A percentile compares a stretch with the other conserved stretches of the same genome.
phyloP scores from a whole-genome alignment of 2,888 invertebrate species.

The Rhagophthalmus giganteus region DNA sequence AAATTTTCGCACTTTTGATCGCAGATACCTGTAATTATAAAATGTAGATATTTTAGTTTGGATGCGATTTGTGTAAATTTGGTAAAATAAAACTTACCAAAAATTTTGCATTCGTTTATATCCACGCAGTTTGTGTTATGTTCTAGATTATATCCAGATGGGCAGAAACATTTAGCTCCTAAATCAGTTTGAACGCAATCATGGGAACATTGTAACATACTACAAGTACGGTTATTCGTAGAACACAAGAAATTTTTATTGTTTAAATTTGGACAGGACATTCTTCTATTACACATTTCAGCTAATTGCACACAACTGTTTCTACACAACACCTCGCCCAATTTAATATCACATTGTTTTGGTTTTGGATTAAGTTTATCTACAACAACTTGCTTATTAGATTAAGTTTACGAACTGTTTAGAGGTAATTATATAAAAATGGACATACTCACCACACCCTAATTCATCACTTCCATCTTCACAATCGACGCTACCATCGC shows the following conservation, averaged over 20 bases:
- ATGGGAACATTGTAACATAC: slow-evolving; percentile 53
- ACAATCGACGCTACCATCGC: slow-evolving; percentile 63
- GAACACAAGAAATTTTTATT: slow-evolving; percentile 61
- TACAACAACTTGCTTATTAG: too few species aligned
- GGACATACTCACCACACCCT: slow-evolving; percentile 57
- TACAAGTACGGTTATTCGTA: slow-evolving; percentile 36
- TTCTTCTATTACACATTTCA: slow-evolving; percentile 60
- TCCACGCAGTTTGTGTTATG: slow-evolving; percentile 37
- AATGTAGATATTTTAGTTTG: not conserved
- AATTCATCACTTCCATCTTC: slow-evolving; percentile 61
- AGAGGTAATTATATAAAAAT: too few species aligned
- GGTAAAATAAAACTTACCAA: not conserved
- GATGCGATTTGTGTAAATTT: not conserved
- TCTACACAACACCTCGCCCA: too few species aligned
- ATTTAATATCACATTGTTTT: too few species aligned
- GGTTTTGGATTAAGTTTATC: too few species aligned
- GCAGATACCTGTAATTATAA: slow-evolving; percentile 59
- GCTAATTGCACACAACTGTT: too few species aligned
- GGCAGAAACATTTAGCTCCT: slow-evolving; percentile 66
- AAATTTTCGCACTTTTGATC: slow-evolving; percentile 69
- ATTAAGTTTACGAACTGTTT: too few species aligned
- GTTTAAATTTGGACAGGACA: slow-evolving; percentile 64
- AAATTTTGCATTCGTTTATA: not conserved
- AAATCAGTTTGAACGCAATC: slow-evolving; percentile 50
- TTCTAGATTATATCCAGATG: slow-evolving; percentile 51